A percentile compares a stretch with the other conserved stretches of the same genome.
phyloP scores from a whole-genome alignment of 2,113 vertebrate genomes.

The Myanophis thanlyinensis region DNA sequence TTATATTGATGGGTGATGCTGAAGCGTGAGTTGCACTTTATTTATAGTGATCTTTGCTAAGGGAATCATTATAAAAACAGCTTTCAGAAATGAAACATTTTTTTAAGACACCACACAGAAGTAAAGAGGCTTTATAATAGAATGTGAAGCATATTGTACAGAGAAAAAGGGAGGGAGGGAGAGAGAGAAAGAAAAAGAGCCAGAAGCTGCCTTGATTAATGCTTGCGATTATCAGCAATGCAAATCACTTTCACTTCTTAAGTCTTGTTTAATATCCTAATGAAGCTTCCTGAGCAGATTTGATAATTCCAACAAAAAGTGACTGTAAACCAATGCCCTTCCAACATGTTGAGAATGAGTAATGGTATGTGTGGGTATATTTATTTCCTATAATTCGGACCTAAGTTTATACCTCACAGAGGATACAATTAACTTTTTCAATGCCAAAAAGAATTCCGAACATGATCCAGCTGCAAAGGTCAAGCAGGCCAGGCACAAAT shows the following conservation, averaged over 20 bases:
- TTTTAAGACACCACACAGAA: slow-evolving; percentile 89
- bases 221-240: slow-evolving; percentile 94
- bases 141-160: slow-evolving; percentile 90
- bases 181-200: slow-evolving; percentile 63
- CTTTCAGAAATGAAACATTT: slow-evolving; percentile 80
- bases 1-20: slow-evolving; percentile 74
- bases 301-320: slow-evolving; percentile 85
- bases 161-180: slow-evolving; percentile 33
- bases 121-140: slow-evolving; percentile 93
- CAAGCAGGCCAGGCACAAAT: slow-evolving; percentile 68
- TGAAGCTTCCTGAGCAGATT: slow-evolving; percentile 96
- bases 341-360: slow-evolving; percentile 74
- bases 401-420: slow-evolving; percentile 71
- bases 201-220: slow-evolving; percentile 98
- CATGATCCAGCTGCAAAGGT: slow-evolving; percentile 74
- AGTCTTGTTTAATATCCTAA: slow-evolving; percentile 99
- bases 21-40: slow-evolving; percentile 72
- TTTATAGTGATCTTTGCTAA: slow-evolving; percentile 80
- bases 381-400: slow-evolving; percentile 78
- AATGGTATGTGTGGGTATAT: slow-evolving; percentile 41
- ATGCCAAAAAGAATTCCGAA: slow-evolving; percentile 71
- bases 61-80: slow-evolving; percentile 80
- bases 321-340: slow-evolving; percentile 82
- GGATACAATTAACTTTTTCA: slow-evolving; percentile 80
- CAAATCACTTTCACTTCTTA: slow-evolving; percentile 99